Evolutionary conservation across 2,888 invertebrate species (phyloP).

Genomic region (Amblyjoppa fuscipennis): DNA sequence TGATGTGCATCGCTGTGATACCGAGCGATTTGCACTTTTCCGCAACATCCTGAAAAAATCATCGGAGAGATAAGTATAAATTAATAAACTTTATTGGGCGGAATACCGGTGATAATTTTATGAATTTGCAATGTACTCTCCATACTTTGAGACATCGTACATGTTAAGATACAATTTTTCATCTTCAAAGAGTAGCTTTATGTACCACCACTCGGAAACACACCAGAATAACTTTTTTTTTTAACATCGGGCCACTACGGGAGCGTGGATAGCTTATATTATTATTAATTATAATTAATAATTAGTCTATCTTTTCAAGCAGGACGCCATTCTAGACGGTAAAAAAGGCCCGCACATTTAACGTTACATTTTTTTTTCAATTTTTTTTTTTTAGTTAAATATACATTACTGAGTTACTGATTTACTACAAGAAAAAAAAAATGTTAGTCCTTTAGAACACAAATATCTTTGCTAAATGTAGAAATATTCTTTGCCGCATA

Average conservation of each 20-base stretch:
- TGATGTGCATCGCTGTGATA: constrained; percentile 99
- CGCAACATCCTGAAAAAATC: constrained; percentile 93
- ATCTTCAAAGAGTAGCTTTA: constrained; percentile 72
- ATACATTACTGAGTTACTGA: too few species aligned
- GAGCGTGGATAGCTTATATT: constrained; percentile 72
- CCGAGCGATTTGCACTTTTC: constrained; percentile 99
- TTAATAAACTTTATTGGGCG: neutral
- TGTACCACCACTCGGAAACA: constrained; percentile 81
- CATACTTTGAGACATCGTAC: constrained; percentile 60
- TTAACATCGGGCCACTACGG: constrained; percentile 77
- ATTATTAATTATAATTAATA: too few species aligned
- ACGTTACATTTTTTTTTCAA: too few species aligned
- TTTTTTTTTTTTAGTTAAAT: too few species aligned
- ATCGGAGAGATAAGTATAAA: neutral
- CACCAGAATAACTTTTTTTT: constrained; percentile 67
- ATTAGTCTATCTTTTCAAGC: too few species aligned
- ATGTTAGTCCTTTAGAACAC: too few species aligned
- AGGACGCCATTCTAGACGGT: too few species aligned
- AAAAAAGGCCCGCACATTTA: too few species aligned
- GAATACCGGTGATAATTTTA: neutral
- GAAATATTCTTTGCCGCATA: too few species aligned
- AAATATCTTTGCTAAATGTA: too few species aligned
- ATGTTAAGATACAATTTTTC: constrained; percentile 54
- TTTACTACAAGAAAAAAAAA: neutral
- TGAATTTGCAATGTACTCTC: constrained; percentile 48